These are phyloP conservation scores for Nasua narica DNA, from an alignment of 2,797 vertebrate species.

Conservation along the genomic window DNA sequence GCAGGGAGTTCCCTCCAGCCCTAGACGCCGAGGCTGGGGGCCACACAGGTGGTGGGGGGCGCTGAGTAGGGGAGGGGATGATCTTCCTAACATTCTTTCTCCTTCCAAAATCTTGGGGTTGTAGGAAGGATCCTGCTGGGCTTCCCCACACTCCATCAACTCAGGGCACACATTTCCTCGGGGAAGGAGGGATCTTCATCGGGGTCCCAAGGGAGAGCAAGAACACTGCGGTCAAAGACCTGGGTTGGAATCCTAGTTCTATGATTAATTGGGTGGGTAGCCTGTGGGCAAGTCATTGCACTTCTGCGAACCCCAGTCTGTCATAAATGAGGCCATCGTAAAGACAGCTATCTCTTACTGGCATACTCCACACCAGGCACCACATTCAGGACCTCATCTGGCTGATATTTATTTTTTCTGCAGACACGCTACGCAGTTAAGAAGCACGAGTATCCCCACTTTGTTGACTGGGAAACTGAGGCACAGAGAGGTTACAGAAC, in stretches of 20 bases:
- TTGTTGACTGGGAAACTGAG: background rate
- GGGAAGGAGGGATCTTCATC: background rate
- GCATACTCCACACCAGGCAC: background rate
- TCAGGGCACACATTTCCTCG: fast-evolving
- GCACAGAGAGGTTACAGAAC: background rate
- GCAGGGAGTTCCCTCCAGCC: background rate
- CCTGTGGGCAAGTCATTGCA: background rate
- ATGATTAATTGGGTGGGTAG: background rate
- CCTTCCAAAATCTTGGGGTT: background rate
- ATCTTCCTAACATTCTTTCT: background rate
- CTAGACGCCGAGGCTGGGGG: background rate
- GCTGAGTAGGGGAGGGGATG: background rate
- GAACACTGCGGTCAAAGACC: background rate
- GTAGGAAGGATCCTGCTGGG: background rate
- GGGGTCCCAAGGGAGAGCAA: background rate
- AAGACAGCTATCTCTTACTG: background rate
- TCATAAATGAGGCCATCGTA: background rate
- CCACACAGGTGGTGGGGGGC: background rate
- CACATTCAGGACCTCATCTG: background rate
- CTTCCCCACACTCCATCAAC: background rate
- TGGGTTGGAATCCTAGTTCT: background rate
- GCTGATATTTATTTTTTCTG: background rate
- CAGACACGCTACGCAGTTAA: background rate
- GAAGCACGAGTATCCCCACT: background rate
- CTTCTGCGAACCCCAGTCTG: background rate